A percentile compares a stretch with the other conserved stretches of the same genome.
phyloP scores from a whole-genome alignment of 2,888 invertebrate genomes.

The Limnephilus marmoratus region DNA sequence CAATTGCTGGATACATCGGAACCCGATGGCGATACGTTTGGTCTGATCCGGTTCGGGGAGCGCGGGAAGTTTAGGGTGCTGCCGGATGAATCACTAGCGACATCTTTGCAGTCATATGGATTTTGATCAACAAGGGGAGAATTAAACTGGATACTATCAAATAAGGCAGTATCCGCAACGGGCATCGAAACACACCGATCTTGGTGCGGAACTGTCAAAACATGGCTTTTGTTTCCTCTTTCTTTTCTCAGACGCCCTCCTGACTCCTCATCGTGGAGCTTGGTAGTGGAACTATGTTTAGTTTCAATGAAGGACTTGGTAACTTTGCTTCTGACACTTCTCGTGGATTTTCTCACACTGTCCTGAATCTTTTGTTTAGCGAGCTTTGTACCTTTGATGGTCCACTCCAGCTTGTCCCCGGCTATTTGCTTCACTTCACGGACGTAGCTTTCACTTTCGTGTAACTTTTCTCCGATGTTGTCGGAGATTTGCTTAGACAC shows the following conservation, averaged over 20 bases:
- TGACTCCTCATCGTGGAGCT: not conserved
- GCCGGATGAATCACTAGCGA: not conserved
- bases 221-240: not conserved
- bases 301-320: slow-evolving; percentile 81
- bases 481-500: slow-evolving; percentile 79
- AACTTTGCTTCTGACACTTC: slow-evolving; percentile 76
- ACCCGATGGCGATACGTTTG: not conserved
- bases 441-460: slow-evolving; percentile 70
- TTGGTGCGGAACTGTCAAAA: slow-evolving; percentile 66
- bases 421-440: slow-evolving; percentile 74
- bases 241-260: not conserved
- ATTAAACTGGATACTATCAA: slow-evolving; percentile 81
- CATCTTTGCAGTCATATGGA: not conserved
- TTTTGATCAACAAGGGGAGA: slow-evolving; percentile 78
- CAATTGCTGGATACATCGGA: slow-evolving; percentile 10
- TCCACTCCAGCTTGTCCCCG: slow-evolving; percentile 75
- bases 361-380: slow-evolving; percentile 75
- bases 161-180: slow-evolving; percentile 73
- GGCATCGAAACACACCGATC: slow-evolving; percentile 79
- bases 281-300: slow-evolving; percentile 77
- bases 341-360: slow-evolving; percentile 73
- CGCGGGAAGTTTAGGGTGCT: not conserved
- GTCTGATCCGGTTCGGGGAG: not conserved
- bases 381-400: slow-evolving; percentile 73
- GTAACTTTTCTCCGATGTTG: slow-evolving; percentile 77